phyloP scores from a whole-genome alignment of 2,797 vertebrate species.

The Avahi laniger region DNA sequence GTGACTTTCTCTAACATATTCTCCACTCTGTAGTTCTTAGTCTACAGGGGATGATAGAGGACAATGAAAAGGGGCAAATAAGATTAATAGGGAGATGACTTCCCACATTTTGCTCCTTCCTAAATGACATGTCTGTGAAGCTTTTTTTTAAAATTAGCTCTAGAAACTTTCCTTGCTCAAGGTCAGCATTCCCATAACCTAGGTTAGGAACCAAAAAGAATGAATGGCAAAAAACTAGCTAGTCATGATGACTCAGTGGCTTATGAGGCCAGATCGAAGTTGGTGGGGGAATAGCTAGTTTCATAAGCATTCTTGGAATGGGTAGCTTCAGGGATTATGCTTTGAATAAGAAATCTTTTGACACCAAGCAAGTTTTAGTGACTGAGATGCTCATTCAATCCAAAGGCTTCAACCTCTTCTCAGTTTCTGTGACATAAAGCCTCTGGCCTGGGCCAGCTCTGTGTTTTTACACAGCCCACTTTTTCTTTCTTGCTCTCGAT shows the following conservation, averaged over 20 bases:
- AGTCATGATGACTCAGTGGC: neutral
- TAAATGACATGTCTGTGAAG: neutral
- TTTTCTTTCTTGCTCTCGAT: neutral
- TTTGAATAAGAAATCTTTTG: neutral
- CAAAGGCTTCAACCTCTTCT: neutral
- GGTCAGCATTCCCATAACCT: neutral
- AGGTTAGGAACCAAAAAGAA: neutral
- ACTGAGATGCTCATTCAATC: neutral
- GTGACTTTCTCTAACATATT: neutral
- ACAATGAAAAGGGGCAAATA: neutral
- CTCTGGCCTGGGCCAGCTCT: neutral
- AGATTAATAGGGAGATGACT: neutral
- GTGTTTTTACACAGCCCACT: neutral
- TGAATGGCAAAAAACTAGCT: neutral
- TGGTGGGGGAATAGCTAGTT: neutral
- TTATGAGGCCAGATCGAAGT: neutral
- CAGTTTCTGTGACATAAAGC: neutral
- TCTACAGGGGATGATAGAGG: neutral
- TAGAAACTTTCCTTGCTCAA: neutral
- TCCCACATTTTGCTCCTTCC: neutral
- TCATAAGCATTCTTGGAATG: neutral
- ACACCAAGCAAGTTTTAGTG: neutral
- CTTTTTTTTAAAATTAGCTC: neutral
- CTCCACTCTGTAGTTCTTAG: neutral
- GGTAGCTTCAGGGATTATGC: neutral